phyloP scores from a whole-genome alignment of 2,797 vertebrate genomes.

The Heliangelus exortis region DNA sequence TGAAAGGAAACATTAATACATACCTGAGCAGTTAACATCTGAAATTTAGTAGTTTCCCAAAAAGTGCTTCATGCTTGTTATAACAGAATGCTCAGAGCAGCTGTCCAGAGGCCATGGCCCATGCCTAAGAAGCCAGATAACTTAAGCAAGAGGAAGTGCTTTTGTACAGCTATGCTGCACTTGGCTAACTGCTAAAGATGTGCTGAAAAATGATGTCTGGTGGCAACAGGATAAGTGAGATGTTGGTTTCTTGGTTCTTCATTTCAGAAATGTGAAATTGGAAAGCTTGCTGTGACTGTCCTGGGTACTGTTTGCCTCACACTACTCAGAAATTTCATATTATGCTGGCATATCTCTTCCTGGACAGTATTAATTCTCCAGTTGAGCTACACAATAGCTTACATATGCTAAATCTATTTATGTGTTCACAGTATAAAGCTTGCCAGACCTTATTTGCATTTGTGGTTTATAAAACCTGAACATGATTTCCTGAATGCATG shows the following conservation, averaged over 20 bases:
- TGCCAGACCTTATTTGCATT: slow-evolving; percentile 38
- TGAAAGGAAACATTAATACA: neutral
- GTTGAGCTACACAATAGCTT: neutral
- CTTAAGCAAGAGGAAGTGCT: neutral
- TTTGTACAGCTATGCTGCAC: neutral
- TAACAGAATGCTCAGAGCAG: neutral
- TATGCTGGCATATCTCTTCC: neutral
- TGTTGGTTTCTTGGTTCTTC: neutral
- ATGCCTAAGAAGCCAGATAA: neutral
- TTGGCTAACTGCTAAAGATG: neutral
- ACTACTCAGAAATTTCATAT: neutral
- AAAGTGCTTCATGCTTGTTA: neutral
- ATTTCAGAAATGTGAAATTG: neutral
- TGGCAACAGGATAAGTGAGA: neutral
- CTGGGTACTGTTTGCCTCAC: neutral
- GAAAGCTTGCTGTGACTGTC: neutral
- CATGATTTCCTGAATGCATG: neutral
- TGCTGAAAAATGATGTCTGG: neutral
- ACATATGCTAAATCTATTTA: slow-evolving; percentile 11
- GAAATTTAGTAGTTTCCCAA: neutral
- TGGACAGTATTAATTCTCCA: neutral
- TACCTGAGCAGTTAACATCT: neutral
- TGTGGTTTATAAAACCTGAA: slow-evolving; percentile 43
- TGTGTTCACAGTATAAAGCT: neutral
- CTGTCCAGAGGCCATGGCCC: neutral